Percentiles rank a stretch among this genome's conserved stretches.
phyloP scores from a whole-genome alignment of 1,140 invertebrate species.

The Triops cancriformis region DNA sequence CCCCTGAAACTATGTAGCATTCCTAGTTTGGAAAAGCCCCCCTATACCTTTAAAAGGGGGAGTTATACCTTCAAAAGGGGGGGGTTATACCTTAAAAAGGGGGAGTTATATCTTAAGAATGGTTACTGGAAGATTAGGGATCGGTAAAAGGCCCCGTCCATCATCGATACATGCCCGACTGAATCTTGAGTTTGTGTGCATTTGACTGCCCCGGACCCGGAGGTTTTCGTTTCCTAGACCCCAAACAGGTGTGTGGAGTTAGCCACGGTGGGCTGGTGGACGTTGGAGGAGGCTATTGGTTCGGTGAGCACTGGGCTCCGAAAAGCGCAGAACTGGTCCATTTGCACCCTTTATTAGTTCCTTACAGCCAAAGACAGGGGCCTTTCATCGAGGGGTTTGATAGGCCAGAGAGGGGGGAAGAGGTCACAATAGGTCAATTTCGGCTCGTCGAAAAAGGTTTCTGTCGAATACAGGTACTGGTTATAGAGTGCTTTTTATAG shows the following conservation, averaged over 20 bases:
- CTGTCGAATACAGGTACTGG: background rate
- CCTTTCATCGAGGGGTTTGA: background rate
- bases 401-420: background rate
- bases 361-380: background rate
- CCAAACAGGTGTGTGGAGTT: background rate
- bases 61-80: background rate
- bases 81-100: background rate
- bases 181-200: background rate
- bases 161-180: background rate
- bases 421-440: slow-evolving; percentile 14
- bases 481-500: background rate
- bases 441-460: background rate
- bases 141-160: background rate
- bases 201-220: background rate
- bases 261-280: background rate
- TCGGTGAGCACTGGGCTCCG: background rate
- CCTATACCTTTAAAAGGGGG: background rate
- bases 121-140: background rate
- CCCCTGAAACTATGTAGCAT: background rate
- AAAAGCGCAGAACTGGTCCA: background rate
- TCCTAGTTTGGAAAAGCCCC: background rate
- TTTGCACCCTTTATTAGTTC: slow-evolving; percentile 11
- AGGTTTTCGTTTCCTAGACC: too few species aligned
- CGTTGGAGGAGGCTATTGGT: too few species aligned
- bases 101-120: background rate